These are phyloP conservation scores for Paraescarpia echinospica DNA, from an alignment of 1,140 invertebrate species.

Conservation along the genomic window DNA sequence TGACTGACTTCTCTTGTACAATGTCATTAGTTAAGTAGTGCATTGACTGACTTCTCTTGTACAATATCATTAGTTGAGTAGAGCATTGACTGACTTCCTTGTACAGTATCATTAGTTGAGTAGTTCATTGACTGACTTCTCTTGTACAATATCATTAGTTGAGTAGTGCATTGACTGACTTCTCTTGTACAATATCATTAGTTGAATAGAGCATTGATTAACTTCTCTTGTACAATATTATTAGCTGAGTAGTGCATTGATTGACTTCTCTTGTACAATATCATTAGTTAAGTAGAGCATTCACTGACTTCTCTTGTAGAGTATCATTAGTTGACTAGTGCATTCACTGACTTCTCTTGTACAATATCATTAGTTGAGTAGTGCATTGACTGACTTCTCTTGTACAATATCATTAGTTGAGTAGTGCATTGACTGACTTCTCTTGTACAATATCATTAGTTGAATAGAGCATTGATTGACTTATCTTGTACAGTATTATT, in stretches of 20 bases:
- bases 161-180: constrained; percentile 34
- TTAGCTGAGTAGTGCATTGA: neutral
- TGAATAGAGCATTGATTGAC: constrained; percentile 33
- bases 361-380: neutral
- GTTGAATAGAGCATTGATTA: constrained; percentile 19
- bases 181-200: constrained; percentile 37
- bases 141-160: constrained; percentile 31
- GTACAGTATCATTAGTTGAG: neutral
- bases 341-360: constrained; percentile 45
- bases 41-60: constrained; percentile 45
- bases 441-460: constrained; percentile 33
- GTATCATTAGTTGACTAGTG: neutral
- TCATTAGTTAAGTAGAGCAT: neutral
- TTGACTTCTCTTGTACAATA: constrained; percentile 45
- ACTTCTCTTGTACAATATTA: constrained; percentile 42
- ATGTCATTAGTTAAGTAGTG: neutral
- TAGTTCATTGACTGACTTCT: constrained; percentile 39
- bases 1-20: constrained; percentile 45
- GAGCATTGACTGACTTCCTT: constrained; percentile 39
- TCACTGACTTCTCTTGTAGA: constrained; percentile 51
- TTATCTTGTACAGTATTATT: constrained; percentile 37
- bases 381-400: constrained; percentile 41
- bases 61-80: neutral
- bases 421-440: constrained; percentile 38
- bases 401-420: constrained; percentile 25